phyloP scores from a whole-genome alignment of 2,797 vertebrate species.

The Aulostomus chinensis region DNA sequence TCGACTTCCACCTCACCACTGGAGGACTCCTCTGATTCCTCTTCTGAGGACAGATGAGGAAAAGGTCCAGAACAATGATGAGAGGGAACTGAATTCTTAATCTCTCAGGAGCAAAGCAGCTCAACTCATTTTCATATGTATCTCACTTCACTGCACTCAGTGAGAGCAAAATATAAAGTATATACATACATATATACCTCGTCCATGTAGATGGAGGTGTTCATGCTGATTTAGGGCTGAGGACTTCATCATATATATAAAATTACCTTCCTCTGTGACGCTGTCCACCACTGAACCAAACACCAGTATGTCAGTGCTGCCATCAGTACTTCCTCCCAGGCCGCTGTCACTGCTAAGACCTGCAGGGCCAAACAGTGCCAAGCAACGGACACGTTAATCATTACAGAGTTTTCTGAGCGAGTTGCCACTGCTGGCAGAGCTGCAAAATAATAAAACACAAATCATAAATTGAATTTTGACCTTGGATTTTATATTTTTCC shows the following conservation, averaged over 20 bases:
- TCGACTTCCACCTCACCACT: slow-evolving; percentile 89
- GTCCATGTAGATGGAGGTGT: no score
- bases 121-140: no score
- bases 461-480: no score
- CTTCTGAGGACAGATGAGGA: slow-evolving; percentile 58
- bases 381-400: slow-evolving; percentile 79
- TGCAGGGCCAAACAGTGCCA: slow-evolving; percentile 85
- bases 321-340: slow-evolving; percentile 93
- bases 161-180: no score
- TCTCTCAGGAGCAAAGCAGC: no score
- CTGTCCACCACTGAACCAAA: slow-evolving; percentile 94
- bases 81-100: no score
- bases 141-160: no score
- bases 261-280: slow-evolving; percentile 92
- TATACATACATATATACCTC: no score
- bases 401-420: slow-evolving; percentile 24
- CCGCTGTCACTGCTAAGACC: slow-evolving; percentile 98
- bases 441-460: no score
- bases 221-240: no score
- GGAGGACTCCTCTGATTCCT: slow-evolving; percentile 92
- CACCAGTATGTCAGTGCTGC: slow-evolving; percentile 93
- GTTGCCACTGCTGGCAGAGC: neutral
- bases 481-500: no score
- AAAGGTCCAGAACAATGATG: neutral
- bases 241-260: no score